These are phyloP conservation scores for Acleris emargana DNA, from an alignment of 2,888 invertebrate genomes.

Conservation along the genomic window DNA sequence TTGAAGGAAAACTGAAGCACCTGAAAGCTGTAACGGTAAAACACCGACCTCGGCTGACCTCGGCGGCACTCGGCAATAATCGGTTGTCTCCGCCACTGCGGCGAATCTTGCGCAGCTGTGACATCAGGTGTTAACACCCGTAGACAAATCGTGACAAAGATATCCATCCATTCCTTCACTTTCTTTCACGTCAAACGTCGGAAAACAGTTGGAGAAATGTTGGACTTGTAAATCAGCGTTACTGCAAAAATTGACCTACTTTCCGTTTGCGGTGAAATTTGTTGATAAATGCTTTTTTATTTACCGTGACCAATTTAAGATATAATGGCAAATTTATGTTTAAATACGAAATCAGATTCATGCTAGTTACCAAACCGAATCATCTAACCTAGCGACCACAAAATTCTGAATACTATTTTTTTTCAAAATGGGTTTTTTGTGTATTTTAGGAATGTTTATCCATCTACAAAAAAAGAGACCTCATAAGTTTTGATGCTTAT, in stretches of 20 bases:
- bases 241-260: slow-evolving; percentile 39
- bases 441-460: no score
- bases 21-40: slow-evolving; percentile 61
- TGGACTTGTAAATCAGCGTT: slow-evolving; percentile 13
- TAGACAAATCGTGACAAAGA: slow-evolving; percentile 66
- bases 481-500: no score
- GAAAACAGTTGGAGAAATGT: slow-evolving; percentile 9
- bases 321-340: neutral
- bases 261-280: slow-evolving; percentile 49
- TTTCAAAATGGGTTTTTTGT: no score
- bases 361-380: no score
- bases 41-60: slow-evolving; percentile 68
- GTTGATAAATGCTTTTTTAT: slow-evolving; percentile 34
- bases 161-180: slow-evolving; percentile 35
- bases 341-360: no score
- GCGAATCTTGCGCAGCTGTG: slow-evolving; percentile 38
- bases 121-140: slow-evolving; percentile 77
- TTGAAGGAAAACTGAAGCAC: slow-evolving; percentile 53
- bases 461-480: no score
- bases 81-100: slow-evolving; percentile 63
- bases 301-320: slow-evolving; percentile 21
- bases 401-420: no score
- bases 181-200: slow-evolving; percentile 36
- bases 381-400: no score
- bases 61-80: slow-evolving; percentile 69